Base-by-base conservation (phyloP, 2,113 vertebrate species). In the Istiophorus platypterus region DNA sequence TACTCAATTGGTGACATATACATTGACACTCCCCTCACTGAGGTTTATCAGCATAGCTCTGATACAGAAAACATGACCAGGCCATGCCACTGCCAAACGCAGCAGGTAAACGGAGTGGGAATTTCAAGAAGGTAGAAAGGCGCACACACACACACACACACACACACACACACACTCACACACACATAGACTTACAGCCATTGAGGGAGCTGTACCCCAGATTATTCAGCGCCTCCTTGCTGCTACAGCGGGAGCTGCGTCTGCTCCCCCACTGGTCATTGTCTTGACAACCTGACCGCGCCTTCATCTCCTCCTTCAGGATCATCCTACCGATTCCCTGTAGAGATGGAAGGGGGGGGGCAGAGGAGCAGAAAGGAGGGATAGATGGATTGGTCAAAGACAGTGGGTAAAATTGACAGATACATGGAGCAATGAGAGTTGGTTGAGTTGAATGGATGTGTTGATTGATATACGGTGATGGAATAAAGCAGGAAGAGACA, bases 241-340 rank as follows among this genome's bases (percentile, higher is more conserved):
- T 99, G 94, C 96, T 96, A 65, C 96, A 93, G 74, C 88, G 92
- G 0, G 97, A 98, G 93, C 96, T 98, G 85, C 97, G 95, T 0
- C 95, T 95, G 11, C 97, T 97, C 0, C 97, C 96, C 97, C 97
- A 99, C 72, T 96, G 97, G 81, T 98, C 97, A 1, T 96, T 95
- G 91, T 94, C 94, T 3, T 99, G 97, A 78, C 96, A 97, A 91
- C 95, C 96, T 6, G 97, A 97, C 17, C 96, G 95, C 24, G 98
- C 98, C 93, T 98, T 99, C 97, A 99, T 99, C 94, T 99, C 98
- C 88, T 99, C 98, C 93, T 99, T 98, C 86, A 99, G 95, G 87
- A 99, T 99, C 96, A 99, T 92, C 76, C 98, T 94, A 80, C 97
- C 97, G 9, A 99, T 99, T 59, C 97, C 96, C 95, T 99, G 96